Evolutionary conservation across 2,797 vertebrate genomes (phyloP), one percentile per base, ranked within the genome.

Genomic region (Mergus octosetaceus): DNA sequence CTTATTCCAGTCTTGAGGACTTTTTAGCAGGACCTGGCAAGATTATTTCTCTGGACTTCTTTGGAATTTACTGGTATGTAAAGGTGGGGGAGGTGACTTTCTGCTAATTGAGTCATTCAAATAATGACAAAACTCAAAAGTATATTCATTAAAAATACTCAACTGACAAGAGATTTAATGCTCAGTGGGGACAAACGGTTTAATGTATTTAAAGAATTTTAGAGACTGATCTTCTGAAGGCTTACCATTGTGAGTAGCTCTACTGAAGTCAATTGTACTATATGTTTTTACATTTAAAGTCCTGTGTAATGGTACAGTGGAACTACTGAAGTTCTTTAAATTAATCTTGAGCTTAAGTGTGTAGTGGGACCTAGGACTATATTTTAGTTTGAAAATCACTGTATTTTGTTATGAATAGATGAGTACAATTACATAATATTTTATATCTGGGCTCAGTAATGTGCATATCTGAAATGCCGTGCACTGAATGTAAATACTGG

Each of bases 71-170:
- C 77, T 93, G 83, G 61, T 87, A 27, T 58, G 15, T 38, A 57
- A 60, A 89, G 70, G 43, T 30, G 60, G 75, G 81, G 91, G 77
- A 95, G 60, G 78, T 87, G 78, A 57, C n/a, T 79, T 89, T 96
- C 82, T 95, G 80, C 95, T 98, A 96, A 96, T 95, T 95, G 94
- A 96, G 91, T 95, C 86, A 96, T 97, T 87, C 73, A 90, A 75
- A 94, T 92, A 89, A 89, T 96, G 95, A 83, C 91, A 97, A 97
- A 98, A 96, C 73, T 95, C 95, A 96, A 95, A 96, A 97, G 74
- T 96, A 91, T 87, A 92, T 97, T 97, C 96, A 97, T 97, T 98
- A 97, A 96, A 97, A 97, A 92, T 94, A 93, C 62, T 94, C 78
- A 94, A 54, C 79, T 97, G 97, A 86, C 95, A 93, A 96, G 97